These are phyloP conservation scores for Falcunculus frontatus DNA, from an alignment of 2,113 vertebrate species.

Conservation along the genomic window DNA sequence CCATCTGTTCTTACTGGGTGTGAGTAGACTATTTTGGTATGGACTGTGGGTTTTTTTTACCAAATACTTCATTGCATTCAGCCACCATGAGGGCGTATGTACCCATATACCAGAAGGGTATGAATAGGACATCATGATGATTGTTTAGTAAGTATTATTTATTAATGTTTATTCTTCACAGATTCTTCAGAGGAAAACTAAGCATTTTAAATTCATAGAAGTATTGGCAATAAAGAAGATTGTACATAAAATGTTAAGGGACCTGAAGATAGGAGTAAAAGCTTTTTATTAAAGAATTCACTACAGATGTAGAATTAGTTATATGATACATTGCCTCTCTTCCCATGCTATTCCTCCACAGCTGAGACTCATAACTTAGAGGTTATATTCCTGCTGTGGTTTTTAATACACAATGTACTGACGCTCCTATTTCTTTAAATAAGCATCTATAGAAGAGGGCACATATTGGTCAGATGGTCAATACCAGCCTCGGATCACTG, in stretches of 20 bases:
- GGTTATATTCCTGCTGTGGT: neutral
- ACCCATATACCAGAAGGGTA: neutral
- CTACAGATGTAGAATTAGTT: neutral
- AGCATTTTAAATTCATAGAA: neutral
- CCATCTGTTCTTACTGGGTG: neutral
- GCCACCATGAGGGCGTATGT: neutral
- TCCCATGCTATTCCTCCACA: neutral
- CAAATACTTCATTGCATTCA: neutral
- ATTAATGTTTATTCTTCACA: neutral
- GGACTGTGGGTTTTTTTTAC: neutral
- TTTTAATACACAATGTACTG: neutral
- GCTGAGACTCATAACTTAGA: neutral
- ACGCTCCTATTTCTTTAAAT: neutral
- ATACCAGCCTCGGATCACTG: accelerated
- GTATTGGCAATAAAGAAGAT: neutral
- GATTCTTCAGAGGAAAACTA: neutral
- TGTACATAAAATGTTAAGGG: neutral
- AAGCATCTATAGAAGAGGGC: neutral
- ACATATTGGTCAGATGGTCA: neutral
- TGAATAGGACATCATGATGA: neutral
- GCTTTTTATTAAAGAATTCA: neutral
- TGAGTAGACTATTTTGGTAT: neutral
- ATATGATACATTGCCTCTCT: neutral
- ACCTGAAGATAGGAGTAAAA: neutral
- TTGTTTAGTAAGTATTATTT: neutral